Percentiles rank a stretch among this genome's conserved stretches.
Conservation (phyloP, 2,888 invertebrate genomes). For the Herminia tarsipennalis region DNA sequence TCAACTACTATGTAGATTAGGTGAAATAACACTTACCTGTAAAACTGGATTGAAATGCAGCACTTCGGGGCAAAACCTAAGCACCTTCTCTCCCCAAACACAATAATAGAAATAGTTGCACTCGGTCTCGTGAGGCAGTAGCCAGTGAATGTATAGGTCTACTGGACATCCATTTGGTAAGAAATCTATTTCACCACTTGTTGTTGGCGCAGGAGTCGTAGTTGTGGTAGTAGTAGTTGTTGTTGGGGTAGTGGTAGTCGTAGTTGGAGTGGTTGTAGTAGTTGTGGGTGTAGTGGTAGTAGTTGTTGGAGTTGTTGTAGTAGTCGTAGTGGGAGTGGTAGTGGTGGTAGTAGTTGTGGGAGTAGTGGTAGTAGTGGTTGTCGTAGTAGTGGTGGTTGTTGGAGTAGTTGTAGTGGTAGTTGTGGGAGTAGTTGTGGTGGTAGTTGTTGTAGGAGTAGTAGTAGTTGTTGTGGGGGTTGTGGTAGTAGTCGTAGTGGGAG, state of each 20-base stretch:
- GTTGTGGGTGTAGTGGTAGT: background rate
- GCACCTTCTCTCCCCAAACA: constrained; percentile 59
- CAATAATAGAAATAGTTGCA: constrained; percentile 72
- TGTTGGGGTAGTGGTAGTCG: background rate
- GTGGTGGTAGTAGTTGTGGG: background rate
- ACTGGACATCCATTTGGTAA: constrained; percentile 66
- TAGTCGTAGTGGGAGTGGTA: background rate
- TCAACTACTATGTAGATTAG: too few species aligned
- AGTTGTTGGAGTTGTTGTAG: background rate
- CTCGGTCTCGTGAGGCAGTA: constrained; percentile 60
- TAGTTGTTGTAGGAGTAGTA: background rate
- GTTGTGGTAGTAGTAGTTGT: background rate
- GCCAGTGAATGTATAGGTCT: constrained; percentile 62
- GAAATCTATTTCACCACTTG: too few species aligned
- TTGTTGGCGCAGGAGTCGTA: background rate
- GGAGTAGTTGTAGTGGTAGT: background rate
- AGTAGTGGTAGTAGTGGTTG: background rate
- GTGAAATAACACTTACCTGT: too few species aligned
- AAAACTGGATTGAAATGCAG: too few species aligned
- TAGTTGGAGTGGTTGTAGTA: background rate
- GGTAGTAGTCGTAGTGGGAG: background rate
- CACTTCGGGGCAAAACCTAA: constrained; percentile 53
- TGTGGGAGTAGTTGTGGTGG: background rate
- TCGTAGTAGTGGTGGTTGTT: background rate
- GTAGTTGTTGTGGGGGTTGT: background rate